Percentiles rank a stretch among this genome's conserved stretches.
Conservation (phyloP, 2,888 invertebrate genomes). For the Macroteleia sp. region DNA sequence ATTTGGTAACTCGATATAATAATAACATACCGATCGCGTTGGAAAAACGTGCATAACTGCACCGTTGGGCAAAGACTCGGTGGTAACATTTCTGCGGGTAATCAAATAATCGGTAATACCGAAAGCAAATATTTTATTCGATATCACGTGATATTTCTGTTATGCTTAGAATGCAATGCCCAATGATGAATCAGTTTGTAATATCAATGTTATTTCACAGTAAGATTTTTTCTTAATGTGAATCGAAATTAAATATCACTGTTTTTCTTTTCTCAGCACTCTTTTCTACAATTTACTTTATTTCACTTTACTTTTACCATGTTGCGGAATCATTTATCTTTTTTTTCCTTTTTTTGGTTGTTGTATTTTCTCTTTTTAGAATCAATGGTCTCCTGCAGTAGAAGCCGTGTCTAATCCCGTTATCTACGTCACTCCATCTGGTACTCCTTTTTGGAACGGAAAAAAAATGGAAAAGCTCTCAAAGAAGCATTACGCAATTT, state of each 20-base stretch:
- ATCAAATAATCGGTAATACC: slow-evolving; percentile 5
- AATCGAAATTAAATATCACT: slow-evolving; percentile 21
- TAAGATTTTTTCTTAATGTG: too few relatives aligned
- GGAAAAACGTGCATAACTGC: slow-evolving; percentile 5
- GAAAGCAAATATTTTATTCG: background rate
- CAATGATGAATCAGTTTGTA: too few relatives aligned
- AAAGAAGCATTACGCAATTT: slow-evolving; percentile 10
- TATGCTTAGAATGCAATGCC: too few relatives aligned
- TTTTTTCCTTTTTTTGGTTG: too few relatives aligned
- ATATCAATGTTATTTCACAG: too few relatives aligned
- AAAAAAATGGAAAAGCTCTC: slow-evolving; percentile 4
- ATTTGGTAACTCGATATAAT: slow-evolving; percentile 24
- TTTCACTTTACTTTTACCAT: slow-evolving; percentile 2
- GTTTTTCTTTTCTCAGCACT: background rate
- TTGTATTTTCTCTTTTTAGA: slow-evolving; percentile 8
- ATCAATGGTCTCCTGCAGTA: slow-evolving; percentile 13
- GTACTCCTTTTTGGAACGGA: slow-evolving; percentile 1
- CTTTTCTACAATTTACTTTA: too few relatives aligned
- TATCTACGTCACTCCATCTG: slow-evolving; percentile 24
- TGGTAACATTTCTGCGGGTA: background rate
- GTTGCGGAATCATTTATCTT: slow-evolving; percentile 19
- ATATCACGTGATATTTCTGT: too few relatives aligned
- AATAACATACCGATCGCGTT: slow-evolving; percentile 1
- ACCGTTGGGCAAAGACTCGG: background rate
- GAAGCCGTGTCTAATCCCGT: slow-evolving; percentile 26